These are phyloP conservation scores for Bradypodion ventrale DNA, from an alignment of 2,797 vertebrate species.

Conservation along the genomic window DNA sequence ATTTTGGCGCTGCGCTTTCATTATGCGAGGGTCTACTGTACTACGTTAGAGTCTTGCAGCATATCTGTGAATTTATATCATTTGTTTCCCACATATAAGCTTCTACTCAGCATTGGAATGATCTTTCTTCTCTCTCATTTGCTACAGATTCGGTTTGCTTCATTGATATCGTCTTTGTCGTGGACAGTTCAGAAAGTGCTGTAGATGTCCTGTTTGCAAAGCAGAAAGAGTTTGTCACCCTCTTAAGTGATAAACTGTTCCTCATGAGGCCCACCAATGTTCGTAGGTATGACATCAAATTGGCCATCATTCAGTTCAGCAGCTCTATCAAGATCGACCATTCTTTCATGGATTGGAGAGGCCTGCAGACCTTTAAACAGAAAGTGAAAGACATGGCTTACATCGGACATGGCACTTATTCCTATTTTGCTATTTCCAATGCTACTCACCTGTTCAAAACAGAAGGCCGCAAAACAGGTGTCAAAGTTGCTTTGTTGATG, in stretches of 20 bases:
- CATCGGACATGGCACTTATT: slow-evolving; percentile 90
- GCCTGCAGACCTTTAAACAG: slow-evolving; percentile 79
- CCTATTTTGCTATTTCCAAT: slow-evolving; percentile 87
- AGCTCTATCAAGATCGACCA: slow-evolving; percentile 83
- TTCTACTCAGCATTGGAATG: not conserved
- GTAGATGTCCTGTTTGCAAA: slow-evolving; percentile 78
- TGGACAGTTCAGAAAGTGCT: slow-evolving; percentile 93
- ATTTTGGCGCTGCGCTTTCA: too few species aligned
- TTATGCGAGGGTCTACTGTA: too few species aligned
- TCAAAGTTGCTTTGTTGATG: slow-evolving; percentile 85
- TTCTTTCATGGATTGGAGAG: slow-evolving; percentile 81
- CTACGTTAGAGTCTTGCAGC: too few species aligned
- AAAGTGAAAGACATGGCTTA: slow-evolving; percentile 75
- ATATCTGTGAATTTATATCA: too few species aligned
- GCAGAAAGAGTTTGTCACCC: slow-evolving; percentile 83
- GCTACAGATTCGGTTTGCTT: slow-evolving; percentile 68
- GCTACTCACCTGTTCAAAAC: slow-evolving; percentile 80
- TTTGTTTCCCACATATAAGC: not conserved
- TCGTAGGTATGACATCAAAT: slow-evolving; percentile 74
- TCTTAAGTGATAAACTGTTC: slow-evolving; percentile 78
- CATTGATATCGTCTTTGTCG: slow-evolving; percentile 79
- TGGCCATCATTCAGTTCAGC: slow-evolving; percentile 89
- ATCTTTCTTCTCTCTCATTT: slow-evolving; percentile 36
- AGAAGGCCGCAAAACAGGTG: slow-evolving; percentile 76
- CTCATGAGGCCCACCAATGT: slow-evolving; percentile 70